Percentiles rank a stretch among this genome's conserved stretches.
Conservation (phyloP, 2,888 invertebrate genomes). For the Cyclophora albipunctata region DNA sequence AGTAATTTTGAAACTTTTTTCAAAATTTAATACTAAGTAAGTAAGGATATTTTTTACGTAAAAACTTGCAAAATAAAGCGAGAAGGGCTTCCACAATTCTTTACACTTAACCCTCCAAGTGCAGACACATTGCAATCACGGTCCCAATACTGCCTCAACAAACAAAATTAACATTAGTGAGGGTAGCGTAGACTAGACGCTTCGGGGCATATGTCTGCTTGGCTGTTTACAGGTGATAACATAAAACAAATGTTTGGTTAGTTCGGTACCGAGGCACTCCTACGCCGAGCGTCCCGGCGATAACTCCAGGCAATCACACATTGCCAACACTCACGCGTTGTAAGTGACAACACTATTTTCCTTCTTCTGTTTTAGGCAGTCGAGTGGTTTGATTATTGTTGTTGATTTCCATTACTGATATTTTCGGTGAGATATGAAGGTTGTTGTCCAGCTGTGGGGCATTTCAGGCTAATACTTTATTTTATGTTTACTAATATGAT, state of each 20-base stretch:
- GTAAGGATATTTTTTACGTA: too few species aligned
- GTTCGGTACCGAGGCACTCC: constrained; percentile 66
- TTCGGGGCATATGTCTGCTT: constrained; percentile 63
- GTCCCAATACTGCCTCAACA: constrained; percentile 1
- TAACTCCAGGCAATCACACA: constrained; percentile 38
- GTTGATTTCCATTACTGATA: neutral
- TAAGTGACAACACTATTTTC: constrained; percentile 38
- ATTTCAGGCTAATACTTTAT: too few species aligned
- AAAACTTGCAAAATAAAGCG: too few species aligned
- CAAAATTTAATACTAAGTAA: too few species aligned
- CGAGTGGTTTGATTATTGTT: neutral
- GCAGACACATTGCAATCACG: neutral
- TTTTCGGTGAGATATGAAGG: too few species aligned
- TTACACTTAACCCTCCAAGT: too few species aligned
- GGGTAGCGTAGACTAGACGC: constrained; percentile 46
- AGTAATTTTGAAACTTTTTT: too few species aligned
- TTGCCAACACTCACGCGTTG: constrained; percentile 45
- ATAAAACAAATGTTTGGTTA: constrained; percentile 73
- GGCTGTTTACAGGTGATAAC: constrained; percentile 72
- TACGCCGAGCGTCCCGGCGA: constrained; percentile 27
- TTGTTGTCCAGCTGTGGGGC: too few species aligned
- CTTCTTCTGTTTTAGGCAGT: neutral
- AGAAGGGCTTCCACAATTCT: too few species aligned
- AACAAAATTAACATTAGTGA: constrained; percentile 20
- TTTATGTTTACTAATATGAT: too few species aligned